Conservation (phyloP, 2,797 vertebrate species). For the Clarias laeviceps region DNA sequence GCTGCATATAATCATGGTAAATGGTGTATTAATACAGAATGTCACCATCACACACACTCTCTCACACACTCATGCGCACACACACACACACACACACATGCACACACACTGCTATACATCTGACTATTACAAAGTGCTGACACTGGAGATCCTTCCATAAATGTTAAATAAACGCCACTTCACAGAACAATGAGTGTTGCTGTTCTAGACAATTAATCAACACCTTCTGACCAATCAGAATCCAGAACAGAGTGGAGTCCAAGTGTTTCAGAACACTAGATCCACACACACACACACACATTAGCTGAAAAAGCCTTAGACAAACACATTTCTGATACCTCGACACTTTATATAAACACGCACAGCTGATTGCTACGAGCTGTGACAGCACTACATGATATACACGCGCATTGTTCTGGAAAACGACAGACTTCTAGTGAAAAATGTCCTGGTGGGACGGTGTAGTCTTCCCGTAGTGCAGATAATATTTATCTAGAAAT, state of each 20-base stretch:
- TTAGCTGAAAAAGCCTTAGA: neutral
- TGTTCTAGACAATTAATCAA: neutral
- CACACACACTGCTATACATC: neutral
- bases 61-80: slow-evolving; percentile 11
- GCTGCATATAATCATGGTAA: neutral
- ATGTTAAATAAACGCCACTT: neutral
- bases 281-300: neutral
- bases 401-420: neutral
- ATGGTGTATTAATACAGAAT: slow-evolving; percentile 3
- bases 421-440: neutral
- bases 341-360: slow-evolving; percentile 1
- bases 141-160: neutral
- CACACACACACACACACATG: slow-evolving; percentile 8
- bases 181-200: neutral
- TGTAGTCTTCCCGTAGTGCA: slow-evolving; percentile 9
- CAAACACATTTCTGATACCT: neutral
- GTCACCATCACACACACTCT: neutral
- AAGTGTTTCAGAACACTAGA: neutral
- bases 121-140: neutral
- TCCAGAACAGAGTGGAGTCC: neutral
- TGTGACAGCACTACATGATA: neutral
- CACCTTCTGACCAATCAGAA: neutral
- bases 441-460: neutral
- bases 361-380: slow-evolving; percentile 5
- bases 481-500: slow-evolving; percentile 3